A percentile compares a stretch with the other conserved stretches of the same genome.
These are phyloP conservation scores for Papilio aristodemus DNA, from an alignment of 1,140 invertebrate species.

Conservation along the genomic window DNA sequence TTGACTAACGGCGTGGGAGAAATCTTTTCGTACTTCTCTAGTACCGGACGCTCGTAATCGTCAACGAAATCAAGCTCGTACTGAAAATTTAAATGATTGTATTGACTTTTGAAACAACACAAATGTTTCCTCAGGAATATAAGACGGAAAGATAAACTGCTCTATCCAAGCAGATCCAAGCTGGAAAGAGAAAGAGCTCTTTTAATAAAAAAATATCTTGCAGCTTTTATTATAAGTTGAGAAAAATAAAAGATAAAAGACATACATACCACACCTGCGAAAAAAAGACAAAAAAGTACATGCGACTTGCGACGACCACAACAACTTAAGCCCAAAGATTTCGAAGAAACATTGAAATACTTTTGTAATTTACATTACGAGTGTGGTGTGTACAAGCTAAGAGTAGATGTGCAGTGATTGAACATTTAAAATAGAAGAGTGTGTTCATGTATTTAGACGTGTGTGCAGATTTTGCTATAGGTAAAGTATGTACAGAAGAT, in stretches of 20 bases:
- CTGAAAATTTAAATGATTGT: constrained; percentile 47
- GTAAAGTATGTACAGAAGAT: constrained; percentile 37
- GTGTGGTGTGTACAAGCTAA: constrained; percentile 35
- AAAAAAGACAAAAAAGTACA: constrained; percentile 53
- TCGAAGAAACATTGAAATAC: constrained; percentile 39
- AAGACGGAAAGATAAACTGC: no score
- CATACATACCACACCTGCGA: constrained; percentile 42
- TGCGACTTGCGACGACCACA: constrained; percentile 59
- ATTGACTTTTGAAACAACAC: constrained; percentile 7
- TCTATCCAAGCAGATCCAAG: background rate
- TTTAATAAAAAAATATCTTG: background rate
- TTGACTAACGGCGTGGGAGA: constrained; percentile 66
- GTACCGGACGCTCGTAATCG: constrained; percentile 85
- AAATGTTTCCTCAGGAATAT: background rate
- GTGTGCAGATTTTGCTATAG: constrained; percentile 29
- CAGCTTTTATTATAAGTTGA: background rate
- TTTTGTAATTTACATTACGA: constrained; percentile 29
- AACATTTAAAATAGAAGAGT: constrained; percentile 10
- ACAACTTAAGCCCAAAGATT: constrained; percentile 28
- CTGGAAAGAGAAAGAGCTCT: background rate
- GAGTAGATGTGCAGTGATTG: constrained; percentile 13
- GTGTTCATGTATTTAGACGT: background rate
- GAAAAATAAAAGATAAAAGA: background rate
- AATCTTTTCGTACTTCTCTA: constrained; percentile 84
- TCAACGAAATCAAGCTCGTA: constrained; percentile 76